phyloP scores from a whole-genome alignment of 30 jellyfish, hydroid and myxozoan genomes.

The Pelagia noctiluca region DNA sequence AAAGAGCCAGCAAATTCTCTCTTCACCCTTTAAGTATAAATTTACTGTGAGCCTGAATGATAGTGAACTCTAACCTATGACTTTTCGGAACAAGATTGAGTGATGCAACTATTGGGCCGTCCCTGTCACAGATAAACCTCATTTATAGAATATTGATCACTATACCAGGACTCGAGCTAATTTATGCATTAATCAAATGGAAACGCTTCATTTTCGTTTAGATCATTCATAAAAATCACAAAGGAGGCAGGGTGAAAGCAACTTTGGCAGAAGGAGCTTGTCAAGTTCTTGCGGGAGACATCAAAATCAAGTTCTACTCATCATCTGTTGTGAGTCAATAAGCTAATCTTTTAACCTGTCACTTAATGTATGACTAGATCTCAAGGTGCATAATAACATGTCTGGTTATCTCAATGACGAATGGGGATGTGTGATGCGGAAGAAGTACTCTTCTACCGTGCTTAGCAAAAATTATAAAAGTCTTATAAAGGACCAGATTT shows the following conservation, averaged over 20 bases:
- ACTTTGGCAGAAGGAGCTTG: conserved; percentile 51
- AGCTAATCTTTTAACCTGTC: background rate
- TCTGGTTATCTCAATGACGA: no score
- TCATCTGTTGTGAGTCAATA: conserved; percentile 78
- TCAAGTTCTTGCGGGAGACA: conserved; percentile 86
- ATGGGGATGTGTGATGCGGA: no score
- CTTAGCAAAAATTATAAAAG: background rate
- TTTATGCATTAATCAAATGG: background rate
- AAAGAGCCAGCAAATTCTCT: no score
- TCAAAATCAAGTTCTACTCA: conserved; percentile 78
- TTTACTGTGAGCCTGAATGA: no score
- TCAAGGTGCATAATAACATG: no score
- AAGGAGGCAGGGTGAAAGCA: conserved; percentile 81
- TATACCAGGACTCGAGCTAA: background rate
- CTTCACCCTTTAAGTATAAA: no score
- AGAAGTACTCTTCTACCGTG: background rate
- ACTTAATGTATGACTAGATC: background rate
- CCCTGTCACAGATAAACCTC: no score
- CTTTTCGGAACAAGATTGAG: no score
- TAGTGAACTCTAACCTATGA: background rate
- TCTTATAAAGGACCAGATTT: background rate
- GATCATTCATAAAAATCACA: conserved; percentile 54
- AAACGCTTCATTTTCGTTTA: background rate
- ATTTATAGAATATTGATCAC: no score
- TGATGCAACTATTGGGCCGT: no score